phyloP scores from a whole-genome alignment of 2,797 vertebrate species.

The Erethizon dorsatum region DNA sequence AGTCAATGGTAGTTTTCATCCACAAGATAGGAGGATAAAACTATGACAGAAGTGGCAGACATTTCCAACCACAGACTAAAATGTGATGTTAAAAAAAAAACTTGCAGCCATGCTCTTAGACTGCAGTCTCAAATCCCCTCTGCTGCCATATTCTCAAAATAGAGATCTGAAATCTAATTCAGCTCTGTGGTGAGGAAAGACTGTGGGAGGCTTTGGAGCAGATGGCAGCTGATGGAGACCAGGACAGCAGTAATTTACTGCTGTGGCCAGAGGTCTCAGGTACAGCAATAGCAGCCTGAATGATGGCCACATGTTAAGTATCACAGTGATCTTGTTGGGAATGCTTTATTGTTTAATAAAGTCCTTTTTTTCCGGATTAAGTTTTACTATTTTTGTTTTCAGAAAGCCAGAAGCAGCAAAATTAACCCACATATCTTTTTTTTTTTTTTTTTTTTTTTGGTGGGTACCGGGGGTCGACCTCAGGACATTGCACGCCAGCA shows the following conservation, averaged over 20 bases:
- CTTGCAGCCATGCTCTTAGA: not conserved
- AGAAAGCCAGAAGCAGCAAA: constrained; percentile 11
- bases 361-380: not conserved
- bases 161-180: not conserved
- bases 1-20: not conserved
- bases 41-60: not conserved
- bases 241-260: not conserved
- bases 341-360: not conserved
- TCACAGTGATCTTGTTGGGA: not conserved
- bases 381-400: not conserved
- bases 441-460: too few species aligned
- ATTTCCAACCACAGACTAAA: not conserved
- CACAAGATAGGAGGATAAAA: not conserved
- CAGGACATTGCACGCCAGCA: too few species aligned
- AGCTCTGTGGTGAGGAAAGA: not conserved
- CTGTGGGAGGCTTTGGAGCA: not conserved
- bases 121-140: not conserved
- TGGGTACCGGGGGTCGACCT: too few species aligned
- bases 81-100: not conserved
- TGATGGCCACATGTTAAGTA: not conserved
- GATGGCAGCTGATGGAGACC: not conserved
- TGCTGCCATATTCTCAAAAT: not conserved
- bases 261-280: not conserved
- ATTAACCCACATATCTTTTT: not conserved
- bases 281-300: not conserved